These are phyloP conservation scores for Drosophila tristis DNA, from an alignment of 1,140 invertebrate genomes.

Conservation along the genomic window DNA sequence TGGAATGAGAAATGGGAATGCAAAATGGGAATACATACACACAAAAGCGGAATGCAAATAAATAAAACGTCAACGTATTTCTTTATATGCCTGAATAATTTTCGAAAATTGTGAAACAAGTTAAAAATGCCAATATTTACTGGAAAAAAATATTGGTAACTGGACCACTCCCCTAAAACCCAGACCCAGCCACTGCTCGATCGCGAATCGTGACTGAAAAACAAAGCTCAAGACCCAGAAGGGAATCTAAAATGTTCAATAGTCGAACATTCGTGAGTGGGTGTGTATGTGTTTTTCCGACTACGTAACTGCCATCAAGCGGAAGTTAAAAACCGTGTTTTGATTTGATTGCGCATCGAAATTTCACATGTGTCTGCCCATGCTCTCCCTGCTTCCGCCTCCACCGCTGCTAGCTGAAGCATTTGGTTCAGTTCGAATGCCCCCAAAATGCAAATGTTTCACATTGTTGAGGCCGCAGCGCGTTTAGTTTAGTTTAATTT, in stretches of 20 bases:
- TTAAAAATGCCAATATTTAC: constrained; percentile 78
- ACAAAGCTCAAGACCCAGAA: constrained; percentile 27
- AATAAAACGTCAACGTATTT: constrained; percentile 71
- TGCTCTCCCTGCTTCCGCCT: constrained; percentile 9
- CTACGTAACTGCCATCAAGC: constrained; percentile 72
- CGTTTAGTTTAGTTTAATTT: constrained; percentile 63
- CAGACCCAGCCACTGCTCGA: neutral
- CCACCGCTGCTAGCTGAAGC: constrained; percentile 42
- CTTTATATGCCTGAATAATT: constrained; percentile 76
- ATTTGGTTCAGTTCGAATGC: constrained; percentile 39
- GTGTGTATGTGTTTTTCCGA: constrained; percentile 47
- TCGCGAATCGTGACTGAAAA: constrained; percentile 34
- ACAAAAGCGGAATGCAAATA: constrained; percentile 51
- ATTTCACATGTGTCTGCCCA: constrained; percentile 51
- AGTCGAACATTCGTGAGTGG: constrained; percentile 11
- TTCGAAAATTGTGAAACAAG: constrained; percentile 65
- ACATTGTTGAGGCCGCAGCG: constrained; percentile 61
- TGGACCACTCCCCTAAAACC: too few species aligned
- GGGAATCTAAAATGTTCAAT: constrained; percentile 20
- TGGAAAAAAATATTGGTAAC: constrained; percentile 69
- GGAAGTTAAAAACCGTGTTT: constrained; percentile 81
- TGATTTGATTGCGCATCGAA: constrained; percentile 79
- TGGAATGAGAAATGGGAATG: constrained; percentile 34
- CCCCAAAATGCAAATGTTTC: constrained; percentile 65
- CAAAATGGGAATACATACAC: constrained; percentile 16